Evolutionary conservation across 1,140 invertebrate genomes (phyloP), one percentile per base, ranked within the genome.

Genomic region (Drosophila malerkotliana): DNA sequence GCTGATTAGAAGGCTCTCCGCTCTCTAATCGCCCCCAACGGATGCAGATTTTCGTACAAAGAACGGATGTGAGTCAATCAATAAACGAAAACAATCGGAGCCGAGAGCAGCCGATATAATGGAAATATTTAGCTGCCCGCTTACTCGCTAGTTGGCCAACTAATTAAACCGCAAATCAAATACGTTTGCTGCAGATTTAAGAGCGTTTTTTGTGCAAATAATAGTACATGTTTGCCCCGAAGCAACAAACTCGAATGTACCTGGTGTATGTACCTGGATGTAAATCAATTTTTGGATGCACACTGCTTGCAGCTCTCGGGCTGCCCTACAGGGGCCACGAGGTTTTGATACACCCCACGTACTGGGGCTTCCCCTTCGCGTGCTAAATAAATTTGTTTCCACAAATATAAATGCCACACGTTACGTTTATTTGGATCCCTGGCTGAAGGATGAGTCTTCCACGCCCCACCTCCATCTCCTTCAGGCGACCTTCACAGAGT

Each of bases 361-460:
- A 18, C 48, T 58, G 72, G 39, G n/a, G 55, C 39, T 32, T 21
- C 18, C 45, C 53, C 1, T 37, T 57, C 34, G 66, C 77, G 72
- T 62, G 63, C 64, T 63, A 84, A 85, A 84, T 84, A 84, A 84
- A 84, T 84, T 84, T 73, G 72, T 71, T 74, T 73, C 81, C 81
- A 79, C 77, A 85, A 81, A 81, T 81, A 87, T 81, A 87, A 85
- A 81, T 72, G 72, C 80, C 77, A 85, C 81, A 87, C 78, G 78
- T 88, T 87, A 87, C 79, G 82, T 82, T 87, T 85, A 68, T 82
- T 85, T 76, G 72, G 24, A 45, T 24, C 32, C 4, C 24, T 48
- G 34, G 41, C 39, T 48, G 56, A 61, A 61, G 49, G 49, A 32
- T 41, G 48, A 37, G 45, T 39, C 21, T 21, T 12, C 39, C 45